Percentiles rank a stretch among this genome's conserved stretches.
Evolutionary conservation across 2,797 vertebrate species (phyloP).

Genomic region (Australoheros facetus): DNA sequence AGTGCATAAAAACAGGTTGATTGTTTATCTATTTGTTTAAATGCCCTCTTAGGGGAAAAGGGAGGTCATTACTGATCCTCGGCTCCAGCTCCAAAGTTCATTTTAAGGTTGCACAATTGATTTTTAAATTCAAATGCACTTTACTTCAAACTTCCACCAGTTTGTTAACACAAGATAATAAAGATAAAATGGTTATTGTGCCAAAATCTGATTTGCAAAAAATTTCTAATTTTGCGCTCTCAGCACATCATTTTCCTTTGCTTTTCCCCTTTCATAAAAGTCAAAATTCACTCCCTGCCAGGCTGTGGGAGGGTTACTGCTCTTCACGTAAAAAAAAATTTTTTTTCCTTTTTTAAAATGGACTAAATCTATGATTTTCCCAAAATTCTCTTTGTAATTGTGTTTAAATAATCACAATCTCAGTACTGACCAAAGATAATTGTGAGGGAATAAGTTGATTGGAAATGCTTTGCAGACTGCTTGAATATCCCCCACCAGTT

Average conservation of each 20-base stretch:
- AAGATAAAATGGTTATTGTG: not conserved
- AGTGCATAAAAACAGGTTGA: not conserved
- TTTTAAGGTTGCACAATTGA: no score
- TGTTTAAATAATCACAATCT: no score
- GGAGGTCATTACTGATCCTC: not conserved
- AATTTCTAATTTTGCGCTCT: not conserved
- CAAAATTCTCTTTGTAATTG: not conserved
- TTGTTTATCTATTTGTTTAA: not conserved
- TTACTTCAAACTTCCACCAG: not conserved
- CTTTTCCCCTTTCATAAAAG: not conserved
- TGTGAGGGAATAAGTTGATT: conserved; percentile 26
- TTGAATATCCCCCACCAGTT: not conserved
- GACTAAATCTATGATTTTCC: no score
- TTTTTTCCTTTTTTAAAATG: not conserved
- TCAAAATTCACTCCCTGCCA: not conserved
- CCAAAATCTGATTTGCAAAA: not conserved
- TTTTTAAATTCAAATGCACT: no score
- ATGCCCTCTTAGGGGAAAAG: not conserved
- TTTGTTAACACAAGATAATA: not conserved
- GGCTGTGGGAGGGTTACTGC: not conserved
- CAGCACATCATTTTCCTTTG: not conserved
- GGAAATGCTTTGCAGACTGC: not conserved
- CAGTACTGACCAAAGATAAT: not conserved
- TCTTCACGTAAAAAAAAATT: not conserved
- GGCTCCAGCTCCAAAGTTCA: not conserved